Percentiles rank a stretch among this genome's conserved stretches.
Evolutionary conservation across 2,888 invertebrate genomes (phyloP).

Genomic region (Caenorhabditis sulstoni): DNA sequence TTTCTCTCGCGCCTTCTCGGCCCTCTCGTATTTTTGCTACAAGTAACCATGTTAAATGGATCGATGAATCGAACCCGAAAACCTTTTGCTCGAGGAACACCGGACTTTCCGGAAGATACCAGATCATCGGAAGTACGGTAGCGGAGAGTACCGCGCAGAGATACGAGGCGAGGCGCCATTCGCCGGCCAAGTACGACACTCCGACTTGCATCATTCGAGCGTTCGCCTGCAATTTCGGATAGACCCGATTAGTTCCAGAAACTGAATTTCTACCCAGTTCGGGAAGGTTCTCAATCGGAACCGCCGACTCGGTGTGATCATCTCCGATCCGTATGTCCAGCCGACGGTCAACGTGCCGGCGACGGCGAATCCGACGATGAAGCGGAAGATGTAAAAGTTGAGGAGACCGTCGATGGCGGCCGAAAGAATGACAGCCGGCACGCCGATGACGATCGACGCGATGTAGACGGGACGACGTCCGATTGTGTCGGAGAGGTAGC

Average conservation of each 20-base stretch:
- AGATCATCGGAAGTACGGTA: slow-evolving; percentile 49
- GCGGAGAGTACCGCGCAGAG: slow-evolving; percentile 37
- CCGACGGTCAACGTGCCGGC: slow-evolving; percentile 51
- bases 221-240: slow-evolving; percentile 48
- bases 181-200: slow-evolving; percentile 33
- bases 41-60: no score
- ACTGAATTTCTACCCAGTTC: slow-evolving; percentile 24
- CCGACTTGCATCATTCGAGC: slow-evolving; percentile 48
- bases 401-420: slow-evolving; percentile 35
- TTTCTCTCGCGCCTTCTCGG: slow-evolving; percentile 32
- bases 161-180: slow-evolving; percentile 45
- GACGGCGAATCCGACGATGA: slow-evolving; percentile 40
- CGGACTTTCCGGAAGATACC: slow-evolving; percentile 50
- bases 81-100: slow-evolving; percentile 51
- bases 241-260: no score
- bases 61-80: neutral
- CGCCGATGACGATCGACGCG: slow-evolving; percentile 36
- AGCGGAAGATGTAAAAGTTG: slow-evolving; percentile 47
- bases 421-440: slow-evolving; percentile 35
- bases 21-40: slow-evolving; percentile 38
- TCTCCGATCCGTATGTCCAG: slow-evolving; percentile 49
- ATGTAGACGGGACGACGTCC: slow-evolving; percentile 45
- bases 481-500: slow-evolving; percentile 41
- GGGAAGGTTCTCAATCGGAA: slow-evolving; percentile 44
- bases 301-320: slow-evolving; percentile 33